Percentiles rank a stretch among this genome's conserved stretches.
These are phyloP conservation scores for Argopecten irradians DNA, from an alignment of 1,140 invertebrate species.

Conservation along the genomic window DNA sequence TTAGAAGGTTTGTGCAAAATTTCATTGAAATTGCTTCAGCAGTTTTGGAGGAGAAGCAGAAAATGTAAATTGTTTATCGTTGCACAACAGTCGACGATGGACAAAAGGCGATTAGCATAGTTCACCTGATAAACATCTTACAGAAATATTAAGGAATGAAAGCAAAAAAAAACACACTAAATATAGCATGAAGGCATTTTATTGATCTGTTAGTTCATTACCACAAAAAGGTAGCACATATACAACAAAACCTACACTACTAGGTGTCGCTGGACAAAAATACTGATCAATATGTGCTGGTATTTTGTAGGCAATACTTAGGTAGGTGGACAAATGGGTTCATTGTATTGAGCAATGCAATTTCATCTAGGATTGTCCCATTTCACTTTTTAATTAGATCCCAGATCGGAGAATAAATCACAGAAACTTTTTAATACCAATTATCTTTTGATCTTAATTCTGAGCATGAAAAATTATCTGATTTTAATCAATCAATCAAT, in stretches of 20 bases:
- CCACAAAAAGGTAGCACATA: not conserved
- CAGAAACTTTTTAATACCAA: not conserved
- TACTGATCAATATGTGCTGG: not conserved
- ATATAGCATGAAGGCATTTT: constrained; percentile 7
- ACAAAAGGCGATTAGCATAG: too few relatives aligned
- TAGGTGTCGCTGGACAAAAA: not conserved
- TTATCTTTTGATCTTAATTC: not conserved
- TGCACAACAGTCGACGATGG: too few relatives aligned
- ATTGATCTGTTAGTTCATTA: not conserved
- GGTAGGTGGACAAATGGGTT: not conserved
- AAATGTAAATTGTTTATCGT: too few relatives aligned
- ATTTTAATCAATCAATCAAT: too few relatives aligned
- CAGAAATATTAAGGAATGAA: too few relatives aligned
- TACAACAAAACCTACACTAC: not conserved
- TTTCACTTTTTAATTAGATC: not conserved
- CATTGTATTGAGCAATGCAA: not conserved
- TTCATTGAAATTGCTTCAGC: too few relatives aligned
- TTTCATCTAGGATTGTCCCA: not conserved
- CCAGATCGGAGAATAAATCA: not conserved
- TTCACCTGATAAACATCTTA: too few relatives aligned
- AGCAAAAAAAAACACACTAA: not conserved
- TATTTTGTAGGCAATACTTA: not conserved
- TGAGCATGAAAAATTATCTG: not conserved
- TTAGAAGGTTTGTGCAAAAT: too few relatives aligned
- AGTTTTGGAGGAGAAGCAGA: too few relatives aligned